phyloP scores from a whole-genome alignment of 2,113 vertebrate genomes.

The Myxocyprinus asiaticus region DNA sequence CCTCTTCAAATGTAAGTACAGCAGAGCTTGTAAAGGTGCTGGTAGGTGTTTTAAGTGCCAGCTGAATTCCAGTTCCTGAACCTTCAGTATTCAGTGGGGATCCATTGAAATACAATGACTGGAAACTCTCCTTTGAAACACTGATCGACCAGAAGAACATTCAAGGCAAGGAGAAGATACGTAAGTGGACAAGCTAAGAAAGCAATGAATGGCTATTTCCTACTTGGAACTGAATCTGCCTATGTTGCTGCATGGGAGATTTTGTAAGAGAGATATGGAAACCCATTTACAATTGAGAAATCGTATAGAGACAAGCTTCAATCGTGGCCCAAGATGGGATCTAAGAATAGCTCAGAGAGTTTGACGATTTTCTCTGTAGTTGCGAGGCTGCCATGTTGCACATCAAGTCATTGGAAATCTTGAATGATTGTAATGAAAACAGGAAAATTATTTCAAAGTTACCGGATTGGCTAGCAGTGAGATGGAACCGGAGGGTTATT shows the following conservation, averaged over 20 bases:
- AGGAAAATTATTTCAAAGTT: conserved; percentile 51
- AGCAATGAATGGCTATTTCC: neutral
- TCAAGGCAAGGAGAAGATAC: conserved; percentile 26
- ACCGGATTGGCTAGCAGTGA: conserved; percentile 45
- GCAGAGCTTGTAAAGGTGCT: neutral
- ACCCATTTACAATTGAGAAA: conserved; percentile 43
- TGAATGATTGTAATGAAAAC: conserved; percentile 56
- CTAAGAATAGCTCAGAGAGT: conserved; percentile 52
- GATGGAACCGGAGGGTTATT: conserved; percentile 8
- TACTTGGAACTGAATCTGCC: conserved; percentile 19
- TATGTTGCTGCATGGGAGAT: conserved; percentile 45
- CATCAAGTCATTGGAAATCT: conserved; percentile 39
- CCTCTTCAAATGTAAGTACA: conserved; percentile 23
- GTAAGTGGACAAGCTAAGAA: conserved; percentile 38
- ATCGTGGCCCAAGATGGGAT: conserved; percentile 47
- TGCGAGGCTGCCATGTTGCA: conserved; percentile 45
- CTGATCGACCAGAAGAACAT: conserved; percentile 27
- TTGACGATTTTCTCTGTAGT: conserved; percentile 39
- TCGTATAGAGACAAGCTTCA: conserved; percentile 55
- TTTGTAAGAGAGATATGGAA: conserved; percentile 41
- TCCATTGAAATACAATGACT: conserved; percentile 24
- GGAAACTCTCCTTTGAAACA: conserved; percentile 21
- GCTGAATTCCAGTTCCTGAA: conserved; percentile 14
- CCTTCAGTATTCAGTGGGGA: conserved; percentile 31
- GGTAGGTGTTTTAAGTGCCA: conserved; percentile 16